Base-by-base conservation (phyloP, 2,888 invertebrate genomes). In the Leptarthrus brevirostris region DNA sequence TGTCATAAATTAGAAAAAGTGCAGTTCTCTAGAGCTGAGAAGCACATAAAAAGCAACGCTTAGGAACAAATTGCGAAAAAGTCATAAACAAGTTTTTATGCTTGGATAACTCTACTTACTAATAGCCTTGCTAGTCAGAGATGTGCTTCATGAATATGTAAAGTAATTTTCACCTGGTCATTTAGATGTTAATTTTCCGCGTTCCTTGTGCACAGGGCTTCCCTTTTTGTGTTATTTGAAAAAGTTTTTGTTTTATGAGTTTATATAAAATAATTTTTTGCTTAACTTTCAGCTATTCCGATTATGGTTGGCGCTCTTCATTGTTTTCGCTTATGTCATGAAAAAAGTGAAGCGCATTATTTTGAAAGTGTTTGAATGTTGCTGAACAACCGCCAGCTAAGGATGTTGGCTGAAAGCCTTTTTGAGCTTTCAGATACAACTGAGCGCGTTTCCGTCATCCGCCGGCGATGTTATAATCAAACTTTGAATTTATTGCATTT, bases 121-220 rank as follows among this genome's bases (percentile, higher is more conserved):
- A 70, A 70, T 74, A 69, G 74, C 56, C 49, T 34, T 30, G 18
- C 54, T 8, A 40, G 58, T 20, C 26, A 12, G 26, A 30, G 53
- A 54, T 14, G 10, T 34, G 30, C 53, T 58, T 74, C 74, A 74
- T 74, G 74, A 74, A 74, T 74, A 74, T 74, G 70, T 70, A 74
- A 56, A 70, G 69, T 69, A 53, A 70, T 74, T 74, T 70, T 74
- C 74, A 74, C 74, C 74, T 74, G 74, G 74, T 74, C 74, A 74
- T 74, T 69, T 74, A 69, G 58, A 74, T 74, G 74, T 69, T 70
- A 74, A 74, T 74, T 74, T 74, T 70, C 61, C 73, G 64, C 52
- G 52, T 18, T 66, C 66, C 61, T 22, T 36, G 40, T 36, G 40
- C n/a, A n/a, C 20, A 18, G 26, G 44, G 14, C 52, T 64, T 40